Conservation (phyloP, 2,888 invertebrate genomes). For the Glaucopsyche alexis region DNA sequence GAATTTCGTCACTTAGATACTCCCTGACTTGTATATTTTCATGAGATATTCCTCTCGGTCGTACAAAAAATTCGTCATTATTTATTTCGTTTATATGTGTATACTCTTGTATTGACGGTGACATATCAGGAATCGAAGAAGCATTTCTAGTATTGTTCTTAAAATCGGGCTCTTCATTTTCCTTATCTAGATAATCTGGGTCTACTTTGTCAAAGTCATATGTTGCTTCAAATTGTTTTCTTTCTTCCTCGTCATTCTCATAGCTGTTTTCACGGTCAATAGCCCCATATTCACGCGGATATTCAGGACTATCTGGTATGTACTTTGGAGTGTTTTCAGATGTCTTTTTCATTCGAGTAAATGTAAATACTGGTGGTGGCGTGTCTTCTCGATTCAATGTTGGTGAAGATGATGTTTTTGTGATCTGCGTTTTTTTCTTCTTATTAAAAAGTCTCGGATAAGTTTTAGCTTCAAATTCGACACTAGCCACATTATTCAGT, state of each 20-base stretch:
- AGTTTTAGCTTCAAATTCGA: conserved; percentile 87
- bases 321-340: conserved; percentile 68
- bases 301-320: conserved; percentile 64
- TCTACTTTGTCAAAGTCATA: conserved; percentile 80
- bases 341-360: conserved; percentile 82
- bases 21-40: conserved; percentile 89
- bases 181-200: conserved; percentile 79
- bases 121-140: conserved; percentile 57
- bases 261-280: conserved; percentile 53
- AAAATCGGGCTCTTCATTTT: conserved; percentile 50
- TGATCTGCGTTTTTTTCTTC: conserved; percentile 66
- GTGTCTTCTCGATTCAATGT: conserved; percentile 77
- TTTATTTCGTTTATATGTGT: conserved; percentile 89
- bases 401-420: conserved; percentile 77
- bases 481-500: conserved; percentile 75
- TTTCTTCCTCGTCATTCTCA: conserved; percentile 62
- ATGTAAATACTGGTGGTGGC: conserved; percentile 82
- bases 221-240: conserved; percentile 61
- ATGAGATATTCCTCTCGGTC: conserved; percentile 89
- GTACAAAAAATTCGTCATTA: conserved; percentile 92
- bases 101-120: conserved; percentile 70
- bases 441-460: conserved; percentile 86
- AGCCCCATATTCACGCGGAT: conserved; percentile 73
- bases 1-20: conserved; percentile 88
- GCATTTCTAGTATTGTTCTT: conserved; percentile 49